These are phyloP conservation scores for Cebidichthys violaceus DNA, from an alignment of 2,113 vertebrate genomes.

Conservation along the genomic window DNA sequence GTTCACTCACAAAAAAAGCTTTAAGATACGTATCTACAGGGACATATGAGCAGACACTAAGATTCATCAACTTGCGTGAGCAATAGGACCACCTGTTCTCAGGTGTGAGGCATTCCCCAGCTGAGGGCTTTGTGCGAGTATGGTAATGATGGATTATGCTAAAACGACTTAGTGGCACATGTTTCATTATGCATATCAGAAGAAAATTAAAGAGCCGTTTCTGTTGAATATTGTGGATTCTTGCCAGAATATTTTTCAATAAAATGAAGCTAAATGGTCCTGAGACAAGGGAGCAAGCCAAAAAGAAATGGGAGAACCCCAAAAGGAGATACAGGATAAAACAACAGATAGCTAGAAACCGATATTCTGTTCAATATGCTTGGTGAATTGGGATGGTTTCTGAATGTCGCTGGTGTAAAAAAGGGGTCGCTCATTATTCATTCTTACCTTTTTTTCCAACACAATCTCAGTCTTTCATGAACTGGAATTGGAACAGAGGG, in stretches of 20 bases:
- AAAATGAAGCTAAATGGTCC: not conserved
- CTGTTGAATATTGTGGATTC: not conserved
- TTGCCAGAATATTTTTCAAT: not conserved
- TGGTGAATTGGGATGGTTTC: not conserved
- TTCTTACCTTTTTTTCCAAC: not conserved
- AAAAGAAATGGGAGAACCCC: not conserved
- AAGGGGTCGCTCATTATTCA: not conserved
- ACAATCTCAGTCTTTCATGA: not conserved
- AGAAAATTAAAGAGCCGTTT: not conserved
- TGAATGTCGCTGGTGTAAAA: not conserved
- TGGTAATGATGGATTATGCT: not conserved
- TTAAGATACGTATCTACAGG: not conserved
- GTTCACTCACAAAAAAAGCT: not conserved
- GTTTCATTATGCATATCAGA: not conserved
- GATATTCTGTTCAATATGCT: not conserved
- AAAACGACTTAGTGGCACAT: not conserved
- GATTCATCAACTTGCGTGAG: not conserved
- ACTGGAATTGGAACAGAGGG: not conserved
- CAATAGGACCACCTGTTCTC: not conserved
- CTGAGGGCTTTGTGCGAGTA: not conserved
- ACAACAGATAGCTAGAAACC: not conserved
- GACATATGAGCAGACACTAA: not conserved
- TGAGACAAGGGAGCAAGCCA: not conserved
- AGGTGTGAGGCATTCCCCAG: not conserved
- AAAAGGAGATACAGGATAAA: not conserved